phyloP scores from a whole-genome alignment of 2,797 vertebrate genomes.

The Gymnothorax javanicus region DNA sequence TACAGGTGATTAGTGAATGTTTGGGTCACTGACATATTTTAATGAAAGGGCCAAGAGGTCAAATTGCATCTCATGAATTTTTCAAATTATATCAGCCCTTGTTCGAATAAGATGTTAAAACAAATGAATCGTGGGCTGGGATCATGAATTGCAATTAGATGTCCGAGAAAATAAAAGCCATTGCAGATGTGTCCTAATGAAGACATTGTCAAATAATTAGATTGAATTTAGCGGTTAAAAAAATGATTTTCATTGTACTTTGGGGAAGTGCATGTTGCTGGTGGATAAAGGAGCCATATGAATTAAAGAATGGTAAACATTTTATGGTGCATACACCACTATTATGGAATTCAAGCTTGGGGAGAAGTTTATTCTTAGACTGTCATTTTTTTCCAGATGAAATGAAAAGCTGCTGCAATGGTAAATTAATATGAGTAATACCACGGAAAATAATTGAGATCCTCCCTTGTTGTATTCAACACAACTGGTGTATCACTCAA shows the following conservation, averaged over 20 bases:
- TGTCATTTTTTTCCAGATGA: too few relatives aligned
- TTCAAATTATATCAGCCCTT: not conserved
- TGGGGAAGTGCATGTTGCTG: not conserved
- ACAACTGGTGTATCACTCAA: not conserved
- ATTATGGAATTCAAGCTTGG: not conserved
- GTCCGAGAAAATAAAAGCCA: not conserved
- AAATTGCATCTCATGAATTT: not conserved
- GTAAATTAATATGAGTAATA: not conserved
- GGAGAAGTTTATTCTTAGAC: too few relatives aligned
- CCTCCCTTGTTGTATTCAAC: not conserved
- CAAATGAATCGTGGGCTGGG: constrained; percentile 29
- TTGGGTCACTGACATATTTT: constrained; percentile 25
- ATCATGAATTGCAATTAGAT: constrained; percentile 24
- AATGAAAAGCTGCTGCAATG: not conserved
- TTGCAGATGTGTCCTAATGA: not conserved
- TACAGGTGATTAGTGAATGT: constrained; percentile 34
- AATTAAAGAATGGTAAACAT: not conserved
- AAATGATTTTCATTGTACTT: not conserved
- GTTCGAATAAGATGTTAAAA: constrained; percentile 30
- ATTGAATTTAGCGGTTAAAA: not conserved
- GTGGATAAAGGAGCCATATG: not conserved
- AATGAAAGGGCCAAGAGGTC: constrained; percentile 17
- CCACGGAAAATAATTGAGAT: not conserved
- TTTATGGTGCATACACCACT: not conserved
- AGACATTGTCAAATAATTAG: not conserved